A percentile compares a stretch with the other conserved stretches of the same genome.
Evolutionary conservation across 1,140 invertebrate species (phyloP).

Genomic region (Atta texana): DNA sequence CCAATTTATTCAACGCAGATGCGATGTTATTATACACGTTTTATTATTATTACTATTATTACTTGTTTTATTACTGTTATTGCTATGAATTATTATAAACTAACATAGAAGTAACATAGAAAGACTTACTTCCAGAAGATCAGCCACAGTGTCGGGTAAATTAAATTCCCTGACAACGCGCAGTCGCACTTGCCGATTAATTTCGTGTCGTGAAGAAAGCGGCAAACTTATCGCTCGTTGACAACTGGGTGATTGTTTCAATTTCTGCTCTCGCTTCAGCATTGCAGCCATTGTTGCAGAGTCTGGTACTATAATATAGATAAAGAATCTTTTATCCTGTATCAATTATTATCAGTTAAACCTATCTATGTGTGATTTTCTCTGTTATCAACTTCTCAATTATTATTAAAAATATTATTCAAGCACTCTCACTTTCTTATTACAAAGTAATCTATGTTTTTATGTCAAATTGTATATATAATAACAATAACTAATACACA

Average conservation of each 20-base stretch:
- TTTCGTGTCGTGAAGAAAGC: constrained; percentile 91
- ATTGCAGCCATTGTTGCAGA: constrained; percentile 92
- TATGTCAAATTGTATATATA: not conserved
- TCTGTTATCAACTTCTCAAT: constrained; percentile 15
- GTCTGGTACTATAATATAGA: constrained; percentile 89
- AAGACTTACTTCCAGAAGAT: constrained; percentile 90
- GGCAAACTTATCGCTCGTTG: constrained; percentile 92
- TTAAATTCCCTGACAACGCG: constrained; percentile 97
- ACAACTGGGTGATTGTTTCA: constrained; percentile 92
- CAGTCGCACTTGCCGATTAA: constrained; percentile 93
- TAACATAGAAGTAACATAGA: not conserved
- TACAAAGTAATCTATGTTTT: not conserved
- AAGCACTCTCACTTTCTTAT: constrained; percentile 1
- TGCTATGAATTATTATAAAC: constrained; percentile 28
- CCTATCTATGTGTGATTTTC: not conserved
- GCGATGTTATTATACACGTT: not conserved
- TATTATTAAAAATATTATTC: constrained; percentile 27
- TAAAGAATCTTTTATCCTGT: not conserved
- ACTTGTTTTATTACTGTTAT: constrained; percentile 16
- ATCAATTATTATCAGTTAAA: constrained; percentile 13
- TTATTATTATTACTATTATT: constrained; percentile 16
- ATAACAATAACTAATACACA: not conserved
- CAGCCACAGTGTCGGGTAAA: constrained; percentile 95
- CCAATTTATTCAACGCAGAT: not conserved
- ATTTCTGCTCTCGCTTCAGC: constrained; percentile 94